phyloP scores from a whole-genome alignment of 2,888 invertebrate species.

The Argyresthia goedartella region DNA sequence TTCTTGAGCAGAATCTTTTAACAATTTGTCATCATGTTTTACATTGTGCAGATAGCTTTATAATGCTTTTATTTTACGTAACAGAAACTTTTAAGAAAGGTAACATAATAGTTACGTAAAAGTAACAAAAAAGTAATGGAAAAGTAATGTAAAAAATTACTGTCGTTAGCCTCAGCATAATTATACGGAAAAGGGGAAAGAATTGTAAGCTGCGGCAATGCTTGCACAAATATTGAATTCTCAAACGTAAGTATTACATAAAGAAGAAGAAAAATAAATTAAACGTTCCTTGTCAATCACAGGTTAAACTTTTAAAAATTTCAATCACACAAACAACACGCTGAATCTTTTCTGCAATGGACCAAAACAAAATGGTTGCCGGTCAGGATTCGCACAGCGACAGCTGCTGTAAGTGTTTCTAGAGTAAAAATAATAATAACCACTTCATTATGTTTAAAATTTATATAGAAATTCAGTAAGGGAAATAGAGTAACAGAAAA shows the following conservation, averaged over 20 bases:
- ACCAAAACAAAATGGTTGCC: constrained; percentile 5
- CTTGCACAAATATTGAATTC: constrained; percentile 6
- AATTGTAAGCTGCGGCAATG: background rate
- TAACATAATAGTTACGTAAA: background rate
- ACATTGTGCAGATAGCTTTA: constrained; percentile 1
- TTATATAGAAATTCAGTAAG: background rate
- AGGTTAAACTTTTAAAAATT: background rate
- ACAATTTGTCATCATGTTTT: no score
- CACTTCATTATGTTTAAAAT: background rate
- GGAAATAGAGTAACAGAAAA: constrained; percentile 3
- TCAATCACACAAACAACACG: constrained; percentile 4
- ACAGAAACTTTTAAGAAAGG: background rate
- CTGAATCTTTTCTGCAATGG: background rate
- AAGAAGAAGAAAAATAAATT: constrained; percentile 5
- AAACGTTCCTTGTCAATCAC: constrained; percentile 2
- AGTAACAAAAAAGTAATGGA: constrained; percentile 1
- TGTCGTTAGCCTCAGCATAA: constrained; percentile 3
- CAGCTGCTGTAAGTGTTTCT: background rate
- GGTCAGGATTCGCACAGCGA: constrained; percentile 1
- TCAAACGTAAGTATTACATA: constrained; percentile 1
- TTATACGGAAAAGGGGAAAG: background rate
- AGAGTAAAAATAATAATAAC: constrained; percentile 2
- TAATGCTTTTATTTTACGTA: constrained; percentile 5
- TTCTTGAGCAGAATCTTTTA: no score
- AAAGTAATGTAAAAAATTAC: constrained; percentile 7